phyloP scores from a whole-genome alignment of 2,888 invertebrate genomes.

The Heliconius charithonia region DNA sequence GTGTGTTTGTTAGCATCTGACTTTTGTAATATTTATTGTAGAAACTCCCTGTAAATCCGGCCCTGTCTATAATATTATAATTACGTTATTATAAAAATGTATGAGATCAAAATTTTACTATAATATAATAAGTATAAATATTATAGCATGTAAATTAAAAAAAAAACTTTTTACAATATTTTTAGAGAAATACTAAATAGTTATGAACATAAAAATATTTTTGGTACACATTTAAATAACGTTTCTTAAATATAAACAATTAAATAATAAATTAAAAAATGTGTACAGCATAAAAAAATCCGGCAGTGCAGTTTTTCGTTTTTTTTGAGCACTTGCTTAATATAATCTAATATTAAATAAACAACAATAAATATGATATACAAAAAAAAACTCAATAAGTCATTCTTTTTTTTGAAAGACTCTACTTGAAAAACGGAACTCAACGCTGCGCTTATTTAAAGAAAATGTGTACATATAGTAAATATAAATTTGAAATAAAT shows the following conservation, averaged over 20 bases:
- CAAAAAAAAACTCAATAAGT: too few relatives aligned
- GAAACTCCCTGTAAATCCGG: background rate
- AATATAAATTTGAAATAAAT: too few relatives aligned
- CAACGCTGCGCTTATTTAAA: too few relatives aligned
- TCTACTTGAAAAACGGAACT: too few relatives aligned
- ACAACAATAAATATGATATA: background rate
- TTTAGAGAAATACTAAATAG: background rate
- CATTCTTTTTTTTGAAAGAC: too few relatives aligned
- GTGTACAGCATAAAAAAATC: background rate
- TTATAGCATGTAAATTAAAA: background rate
- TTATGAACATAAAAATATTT: background rate
- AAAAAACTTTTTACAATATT: background rate
- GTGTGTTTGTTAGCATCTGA: background rate
- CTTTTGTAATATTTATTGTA: background rate
- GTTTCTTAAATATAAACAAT: background rate
- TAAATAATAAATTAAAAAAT: background rate
- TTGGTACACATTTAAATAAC: background rate
- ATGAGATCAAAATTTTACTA: conserved; percentile 23
- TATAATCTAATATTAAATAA: background rate
- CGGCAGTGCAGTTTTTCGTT: background rate
- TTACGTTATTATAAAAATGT: conserved; percentile 4
- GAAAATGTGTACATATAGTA: too few relatives aligned
- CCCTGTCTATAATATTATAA: background rate
- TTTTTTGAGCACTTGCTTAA: background rate
- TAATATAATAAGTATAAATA: background rate